These are phyloP conservation scores for Etheostoma nigrum DNA, from an alignment of 2,797 vertebrate species.

Conservation along the genomic window DNA sequence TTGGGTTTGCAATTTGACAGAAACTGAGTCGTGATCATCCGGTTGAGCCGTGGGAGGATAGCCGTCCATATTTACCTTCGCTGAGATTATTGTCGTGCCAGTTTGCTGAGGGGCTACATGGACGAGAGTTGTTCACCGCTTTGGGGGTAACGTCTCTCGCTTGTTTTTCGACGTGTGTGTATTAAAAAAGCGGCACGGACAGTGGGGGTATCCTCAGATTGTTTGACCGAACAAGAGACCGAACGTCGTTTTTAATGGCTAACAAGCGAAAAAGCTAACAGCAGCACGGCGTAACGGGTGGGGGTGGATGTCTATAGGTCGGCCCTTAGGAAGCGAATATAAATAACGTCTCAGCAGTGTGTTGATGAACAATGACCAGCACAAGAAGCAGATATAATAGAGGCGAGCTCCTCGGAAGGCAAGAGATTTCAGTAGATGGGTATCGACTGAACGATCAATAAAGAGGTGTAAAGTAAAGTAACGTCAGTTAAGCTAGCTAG, in stretches of 20 bases:
- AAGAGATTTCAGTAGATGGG: slow-evolving; percentile 41
- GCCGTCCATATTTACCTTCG: slow-evolving; percentile 59
- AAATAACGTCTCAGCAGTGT: slow-evolving; percentile 35
- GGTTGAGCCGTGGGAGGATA: slow-evolving; percentile 75
- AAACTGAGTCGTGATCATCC: slow-evolving; percentile 82
- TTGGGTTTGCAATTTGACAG: slow-evolving; percentile 69
- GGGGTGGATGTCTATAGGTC: slow-evolving; percentile 72
- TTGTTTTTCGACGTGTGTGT: slow-evolving; percentile 14
- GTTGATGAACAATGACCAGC: slow-evolving; percentile 53
- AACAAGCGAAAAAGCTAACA: slow-evolving; percentile 57
- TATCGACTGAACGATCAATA: slow-evolving; percentile 22
- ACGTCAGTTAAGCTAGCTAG: slow-evolving; percentile 51
- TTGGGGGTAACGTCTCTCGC: slow-evolving; percentile 32
- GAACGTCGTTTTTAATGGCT: slow-evolving; percentile 62
- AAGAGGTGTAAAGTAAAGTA: slow-evolving; percentile 43
- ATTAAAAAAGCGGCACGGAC: slow-evolving; percentile 8
- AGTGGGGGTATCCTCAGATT: slow-evolving; percentile 36
- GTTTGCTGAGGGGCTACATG: slow-evolving; percentile 27
- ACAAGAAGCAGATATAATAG: slow-evolving; percentile 16
- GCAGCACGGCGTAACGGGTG: slow-evolving; percentile 57
- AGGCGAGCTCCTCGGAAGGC: slow-evolving; percentile 15
- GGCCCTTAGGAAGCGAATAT: slow-evolving; percentile 52
- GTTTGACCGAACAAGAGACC: slow-evolving; percentile 6
- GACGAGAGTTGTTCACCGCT: slow-evolving; percentile 13
- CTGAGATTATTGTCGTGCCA: slow-evolving; percentile 47